These are phyloP conservation scores for Matsumurasca onukii DNA, from an alignment of 1,140 invertebrate species.

Conservation along the genomic window DNA sequence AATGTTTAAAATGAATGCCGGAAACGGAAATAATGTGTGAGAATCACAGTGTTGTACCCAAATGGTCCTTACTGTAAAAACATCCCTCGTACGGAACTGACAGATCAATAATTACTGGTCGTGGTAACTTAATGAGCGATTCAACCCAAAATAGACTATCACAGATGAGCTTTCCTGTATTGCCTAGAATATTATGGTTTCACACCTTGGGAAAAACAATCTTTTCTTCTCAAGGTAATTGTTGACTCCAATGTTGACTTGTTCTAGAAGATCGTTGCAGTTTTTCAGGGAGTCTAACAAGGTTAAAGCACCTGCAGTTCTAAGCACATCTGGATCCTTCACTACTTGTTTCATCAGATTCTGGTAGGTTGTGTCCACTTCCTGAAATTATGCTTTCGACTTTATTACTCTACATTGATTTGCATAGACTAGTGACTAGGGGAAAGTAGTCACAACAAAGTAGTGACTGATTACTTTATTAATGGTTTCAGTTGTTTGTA, in stretches of 20 bases:
- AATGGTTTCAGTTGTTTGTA: too few species aligned
- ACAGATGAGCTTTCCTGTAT: too few species aligned
- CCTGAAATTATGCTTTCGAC: conserved; percentile 43
- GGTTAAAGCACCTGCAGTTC: conserved; percentile 67
- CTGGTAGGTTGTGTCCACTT: conserved; percentile 76
- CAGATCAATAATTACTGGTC: too few species aligned
- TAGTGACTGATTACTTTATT: not conserved
- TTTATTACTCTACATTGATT: not conserved
- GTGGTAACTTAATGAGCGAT: too few species aligned
- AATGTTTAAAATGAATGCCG: too few species aligned
- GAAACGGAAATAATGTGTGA: too few species aligned
- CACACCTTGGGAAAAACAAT: conserved; percentile 75
- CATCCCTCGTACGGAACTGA: too few species aligned
- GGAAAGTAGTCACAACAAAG: too few species aligned
- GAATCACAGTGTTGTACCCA: too few species aligned
- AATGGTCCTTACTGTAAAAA: too few species aligned
- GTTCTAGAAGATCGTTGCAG: conserved; percentile 73
- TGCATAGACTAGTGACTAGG: not conserved
- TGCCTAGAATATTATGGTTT: too few species aligned
- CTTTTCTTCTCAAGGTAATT: conserved; percentile 91
- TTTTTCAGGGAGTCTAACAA: conserved; percentile 74
- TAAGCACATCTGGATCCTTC: conserved; percentile 71
- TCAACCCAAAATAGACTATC: too few species aligned
- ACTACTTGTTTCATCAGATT: conserved; percentile 74
- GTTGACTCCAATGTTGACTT: conserved; percentile 83